Base-by-base conservation (phyloP, 2,113 vertebrate genomes). In the Blennius ocellaris region DNA sequence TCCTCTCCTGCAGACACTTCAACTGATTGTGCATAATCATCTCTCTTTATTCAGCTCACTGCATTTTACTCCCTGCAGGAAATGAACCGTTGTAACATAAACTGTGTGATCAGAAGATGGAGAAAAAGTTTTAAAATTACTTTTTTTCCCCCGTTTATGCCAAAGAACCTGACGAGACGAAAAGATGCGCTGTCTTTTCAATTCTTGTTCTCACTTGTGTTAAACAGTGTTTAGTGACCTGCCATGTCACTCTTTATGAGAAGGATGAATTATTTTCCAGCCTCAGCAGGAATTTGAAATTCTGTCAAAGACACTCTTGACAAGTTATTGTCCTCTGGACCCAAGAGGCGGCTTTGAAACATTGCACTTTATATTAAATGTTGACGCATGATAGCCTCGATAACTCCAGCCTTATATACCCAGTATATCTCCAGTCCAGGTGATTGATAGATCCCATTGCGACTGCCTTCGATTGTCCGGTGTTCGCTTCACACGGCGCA, bases 361-460 rank as follows among this genome's bases (percentile, higher is more conserved):
- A 41, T 39, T 56, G 37, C 37, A 21, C 70, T 38, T 57, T 55
- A 37, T 21, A 69, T 82, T 68, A 76, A 15, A 52, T 59, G 53
- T 73, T 49, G n/a, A 76, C 8, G 38, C 55, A 61, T 72, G 68
- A 81, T 62, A 53, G 76, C 7, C 40, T 65, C 64, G 71, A 84
- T 76, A 58, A 66, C 69, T 59, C 51, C 55, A 69, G 61, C 63
- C 59, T 64, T 54, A 45, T 70, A 78, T 57, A 84, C 21, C 62
- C 83, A 73, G 50, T 69, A 81, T 68, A 50, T 73, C 52, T 53
- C 62, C 50, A 17, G 49, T 6, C 7, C n/a, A 3, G 45, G 12
- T 79, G 83, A 86, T 62, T 74, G 80, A 91, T 86, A 61, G 65
- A 70, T 47, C 38, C 63, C 60, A 51, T 79, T 41, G 3, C 55